phyloP scores from a whole-genome alignment of 2,113 vertebrate genomes.

The Octodon degus region DNA sequence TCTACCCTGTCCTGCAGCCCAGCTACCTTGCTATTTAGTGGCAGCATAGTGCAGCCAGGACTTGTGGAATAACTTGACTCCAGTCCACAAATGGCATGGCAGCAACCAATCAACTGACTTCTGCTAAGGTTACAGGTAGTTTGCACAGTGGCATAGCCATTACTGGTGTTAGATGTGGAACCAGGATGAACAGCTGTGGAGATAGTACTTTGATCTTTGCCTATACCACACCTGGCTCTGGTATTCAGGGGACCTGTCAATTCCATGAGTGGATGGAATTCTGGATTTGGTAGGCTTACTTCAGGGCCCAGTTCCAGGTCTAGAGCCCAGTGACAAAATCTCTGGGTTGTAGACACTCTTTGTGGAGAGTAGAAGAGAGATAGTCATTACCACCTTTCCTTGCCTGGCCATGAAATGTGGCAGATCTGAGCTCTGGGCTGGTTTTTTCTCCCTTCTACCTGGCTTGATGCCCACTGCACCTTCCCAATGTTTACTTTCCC shows the following conservation, averaged over 20 bases:
- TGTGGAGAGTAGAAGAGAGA: not conserved
- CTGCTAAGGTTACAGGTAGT: not conserved
- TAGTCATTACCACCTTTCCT: not conserved
- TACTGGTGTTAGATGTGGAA: conserved; percentile 69
- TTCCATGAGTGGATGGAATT: not conserved
- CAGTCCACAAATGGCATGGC: not conserved
- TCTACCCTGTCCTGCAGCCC: not conserved
- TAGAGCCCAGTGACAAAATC: not conserved
- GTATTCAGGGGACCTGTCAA: conserved; percentile 78
- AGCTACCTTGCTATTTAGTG: conserved; percentile 68
- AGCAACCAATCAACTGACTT: conserved; percentile 64
- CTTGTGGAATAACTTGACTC: conserved; percentile 59
- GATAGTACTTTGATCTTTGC: not conserved
- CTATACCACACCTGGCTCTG: conserved; percentile 72
- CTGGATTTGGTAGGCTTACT: accelerated
- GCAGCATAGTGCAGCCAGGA: conserved; percentile 72
- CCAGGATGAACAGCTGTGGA: conserved; percentile 80
- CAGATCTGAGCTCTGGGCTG: not conserved
- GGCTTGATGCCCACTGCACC: not conserved
- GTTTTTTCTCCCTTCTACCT: not conserved
- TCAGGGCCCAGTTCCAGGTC: not conserved
- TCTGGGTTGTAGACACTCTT: too few relatives aligned
- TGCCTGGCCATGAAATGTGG: too few relatives aligned
- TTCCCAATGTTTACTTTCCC: not conserved
- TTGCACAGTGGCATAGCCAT: conserved; percentile 70